Evolutionary conservation across 1,140 invertebrate species (phyloP).

Genomic region (Philaenus spumarius): DNA sequence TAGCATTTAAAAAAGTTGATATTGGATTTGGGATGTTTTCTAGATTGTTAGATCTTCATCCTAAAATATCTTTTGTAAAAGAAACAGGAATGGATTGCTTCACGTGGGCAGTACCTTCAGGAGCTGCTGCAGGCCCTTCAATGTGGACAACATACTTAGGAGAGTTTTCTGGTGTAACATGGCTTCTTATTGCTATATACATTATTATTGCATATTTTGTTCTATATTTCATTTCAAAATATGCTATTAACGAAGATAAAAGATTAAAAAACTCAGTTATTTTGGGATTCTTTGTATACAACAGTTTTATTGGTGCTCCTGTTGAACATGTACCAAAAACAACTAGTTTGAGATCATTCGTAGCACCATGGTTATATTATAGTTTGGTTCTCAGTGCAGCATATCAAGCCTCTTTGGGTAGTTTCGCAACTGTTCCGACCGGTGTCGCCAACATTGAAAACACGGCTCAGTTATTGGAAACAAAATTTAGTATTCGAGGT

Average conservation of each 20-base stretch:
- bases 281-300: conserved; percentile 20
- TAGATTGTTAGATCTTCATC: conserved; percentile 23
- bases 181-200: conserved; percentile 15
- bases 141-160: conserved; percentile 30
- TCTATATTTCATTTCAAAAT: conserved; percentile 6
- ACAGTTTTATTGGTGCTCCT: conserved; percentile 23
- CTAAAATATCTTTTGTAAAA: conserved; percentile 20
- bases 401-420: conserved; percentile 31
- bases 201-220: conserved; percentile 17
- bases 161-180: conserved; percentile 24
- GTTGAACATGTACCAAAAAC: conserved; percentile 20
- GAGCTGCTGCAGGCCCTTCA: conserved; percentile 25
- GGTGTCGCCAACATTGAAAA: conserved; percentile 24
- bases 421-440: conserved; percentile 31
- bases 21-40: conserved; percentile 29
- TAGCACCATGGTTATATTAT: conserved; percentile 28
- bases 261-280: not conserved
- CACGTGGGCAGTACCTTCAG: conserved; percentile 31
- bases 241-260: not conserved
- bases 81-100: conserved; percentile 32
- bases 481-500: conserved; percentile 26
- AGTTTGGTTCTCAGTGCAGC: conserved; percentile 28
- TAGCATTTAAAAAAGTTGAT: conserved; percentile 23
- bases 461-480: conserved; percentile 22
- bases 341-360: conserved; percentile 20